Base-by-base conservation (phyloP, 2,797 vertebrate genomes). In the Heteromormyrus szaboi region DNA sequence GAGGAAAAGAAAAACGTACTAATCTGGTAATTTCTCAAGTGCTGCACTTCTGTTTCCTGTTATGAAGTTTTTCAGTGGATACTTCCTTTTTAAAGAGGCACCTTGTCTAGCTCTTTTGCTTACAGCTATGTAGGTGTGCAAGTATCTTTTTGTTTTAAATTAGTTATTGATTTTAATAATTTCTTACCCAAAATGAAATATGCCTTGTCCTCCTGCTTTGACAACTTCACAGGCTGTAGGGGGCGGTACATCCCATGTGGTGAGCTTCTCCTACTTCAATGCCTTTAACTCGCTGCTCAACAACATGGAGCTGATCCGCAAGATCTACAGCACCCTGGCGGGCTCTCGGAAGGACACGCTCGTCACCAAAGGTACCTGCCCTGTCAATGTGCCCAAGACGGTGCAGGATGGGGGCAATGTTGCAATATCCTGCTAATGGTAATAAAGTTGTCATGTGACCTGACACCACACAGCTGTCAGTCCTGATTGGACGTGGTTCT, bases 191-290 rank as follows among this genome's bases (percentile, higher is more conserved):
- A 25, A 85, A 33, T 65, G 37, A 68, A 68, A 48, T 14, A 3
- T 3, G 33, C 12, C 37, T 14, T 76, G 4, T 76, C 17, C 17
- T 22, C 83, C 8, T 86, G 44, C 6, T 50, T 87, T 46, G 87
- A 89, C 59, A 81, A 48, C 56, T 51, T 50, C 1, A 65, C 93
- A 99, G 98, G 98, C 96, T 91, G 98, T 98, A 88, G 98, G 98
- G 65, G 97, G 98, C 93, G 97, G 95, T 89, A 98, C 97, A 92
- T 97, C 98, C 83, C 98, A 98, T 93, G 95, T 98, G 96, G 98
- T 99, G 93, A 99, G 98, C 96, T 99, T 99, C 96, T 99, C 98
- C 53, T 99, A 97, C 95, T 99, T 99, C 93, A 99, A 98, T 90
- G 98, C 98, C 83, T 99, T 99, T 94, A 99, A 99, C 95, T 97